Percentiles rank a stretch among this genome's conserved stretches.
Evolutionary conservation across 2,113 vertebrate species (phyloP).

Genomic region (Odocoileus hemionus): DNA sequence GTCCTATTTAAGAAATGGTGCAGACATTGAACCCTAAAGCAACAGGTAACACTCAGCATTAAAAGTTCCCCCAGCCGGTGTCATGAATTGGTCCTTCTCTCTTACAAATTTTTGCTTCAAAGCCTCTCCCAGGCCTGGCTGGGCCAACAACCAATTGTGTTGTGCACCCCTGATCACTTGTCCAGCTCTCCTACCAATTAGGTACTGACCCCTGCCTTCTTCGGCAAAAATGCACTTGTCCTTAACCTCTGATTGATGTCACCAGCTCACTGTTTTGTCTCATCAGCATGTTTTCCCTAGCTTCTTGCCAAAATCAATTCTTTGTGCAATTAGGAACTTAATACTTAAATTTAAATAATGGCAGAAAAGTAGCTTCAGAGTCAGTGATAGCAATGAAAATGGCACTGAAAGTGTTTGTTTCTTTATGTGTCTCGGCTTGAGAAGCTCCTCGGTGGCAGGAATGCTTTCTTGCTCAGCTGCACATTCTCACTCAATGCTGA

Average conservation of each 20-base stretch:
- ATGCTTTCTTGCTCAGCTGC: not conserved
- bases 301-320: not conserved
- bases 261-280: not conserved
- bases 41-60: slow-evolving; percentile 41
- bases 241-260: not conserved
- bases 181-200: not conserved
- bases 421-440: not conserved
- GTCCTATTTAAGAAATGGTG: slow-evolving; percentile 9
- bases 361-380: not conserved
- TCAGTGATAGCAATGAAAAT: not conserved
- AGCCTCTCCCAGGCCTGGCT: not conserved
- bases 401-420: not conserved
- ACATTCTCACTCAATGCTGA: not conserved
- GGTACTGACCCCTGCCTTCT: not conserved
- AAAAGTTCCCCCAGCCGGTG: slow-evolving; percentile 1
- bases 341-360: slow-evolving; percentile 6
- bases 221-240: not conserved
- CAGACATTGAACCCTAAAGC: slow-evolving; percentile 10
- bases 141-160: not conserved
- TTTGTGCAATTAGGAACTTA: not conserved
- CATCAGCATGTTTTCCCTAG: not conserved
- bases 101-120: not conserved
- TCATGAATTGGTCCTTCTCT: not conserved
- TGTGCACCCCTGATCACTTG: not conserved
- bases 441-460: not conserved